A percentile compares a stretch with the other conserved stretches of the same genome.
phyloP scores from a whole-genome alignment of 2,888 invertebrate genomes.

The Exephanes ischioxanthus region DNA sequence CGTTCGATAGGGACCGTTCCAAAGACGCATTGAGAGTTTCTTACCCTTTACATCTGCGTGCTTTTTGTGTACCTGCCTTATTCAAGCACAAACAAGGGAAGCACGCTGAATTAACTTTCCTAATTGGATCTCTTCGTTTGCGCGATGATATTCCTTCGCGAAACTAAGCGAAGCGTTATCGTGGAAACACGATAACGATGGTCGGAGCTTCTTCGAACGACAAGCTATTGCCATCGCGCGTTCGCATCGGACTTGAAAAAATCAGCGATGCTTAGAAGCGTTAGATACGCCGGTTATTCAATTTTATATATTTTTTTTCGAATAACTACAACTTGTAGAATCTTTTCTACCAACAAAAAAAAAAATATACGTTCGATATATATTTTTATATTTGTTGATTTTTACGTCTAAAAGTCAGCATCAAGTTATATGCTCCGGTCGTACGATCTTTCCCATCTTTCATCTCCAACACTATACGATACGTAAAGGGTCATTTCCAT shows the following conservation, averaged over 20 bases:
- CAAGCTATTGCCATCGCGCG: background rate
- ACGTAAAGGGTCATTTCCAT: too few species aligned
- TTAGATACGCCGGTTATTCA: background rate
- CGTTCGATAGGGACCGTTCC: background rate
- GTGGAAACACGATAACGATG: slow-evolving; percentile 30
- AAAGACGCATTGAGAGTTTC: too few species aligned
- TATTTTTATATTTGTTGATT: too few species aligned
- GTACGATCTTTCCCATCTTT: too few species aligned
- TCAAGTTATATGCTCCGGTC: too few species aligned
- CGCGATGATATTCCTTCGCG: background rate
- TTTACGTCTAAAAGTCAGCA: too few species aligned
- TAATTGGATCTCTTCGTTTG: slow-evolving; percentile 41
- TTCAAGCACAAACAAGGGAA: background rate
- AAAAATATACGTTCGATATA: too few species aligned
- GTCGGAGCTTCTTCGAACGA: background rate
- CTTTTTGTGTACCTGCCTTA: background rate
- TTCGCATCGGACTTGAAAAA: background rate
- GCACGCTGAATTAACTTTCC: slow-evolving; percentile 26
- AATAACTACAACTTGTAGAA: too few species aligned
- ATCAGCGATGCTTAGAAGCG: background rate
- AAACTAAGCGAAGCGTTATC: slow-evolving; percentile 17
- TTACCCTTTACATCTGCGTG: background rate
- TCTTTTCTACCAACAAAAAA: too few species aligned
- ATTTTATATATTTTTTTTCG: background rate
- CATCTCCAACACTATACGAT: too few species aligned